A percentile compares a stretch with the other conserved stretches of the same genome.
Conservation (phyloP, 2,888 invertebrate species). For the Orthosia cruda region DNA sequence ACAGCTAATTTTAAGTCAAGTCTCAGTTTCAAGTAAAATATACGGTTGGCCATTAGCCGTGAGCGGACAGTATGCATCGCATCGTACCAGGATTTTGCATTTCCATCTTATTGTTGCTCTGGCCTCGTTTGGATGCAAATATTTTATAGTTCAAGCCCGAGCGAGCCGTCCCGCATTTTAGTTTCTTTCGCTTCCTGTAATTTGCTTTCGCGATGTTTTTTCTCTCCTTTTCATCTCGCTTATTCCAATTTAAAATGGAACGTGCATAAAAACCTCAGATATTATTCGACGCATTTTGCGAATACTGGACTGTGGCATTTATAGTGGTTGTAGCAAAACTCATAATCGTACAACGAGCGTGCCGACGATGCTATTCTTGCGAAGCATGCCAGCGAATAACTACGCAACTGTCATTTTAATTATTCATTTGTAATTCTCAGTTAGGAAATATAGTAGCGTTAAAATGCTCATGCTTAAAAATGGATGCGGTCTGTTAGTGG, state of each 20-base stretch:
- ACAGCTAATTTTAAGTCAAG: conserved; percentile 70
- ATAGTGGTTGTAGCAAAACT: conserved; percentile 58
- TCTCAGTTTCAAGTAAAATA: conserved; percentile 70
- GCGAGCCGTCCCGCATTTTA: conserved; percentile 83
- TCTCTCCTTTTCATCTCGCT: conserved; percentile 81
- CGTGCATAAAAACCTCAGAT: conserved; percentile 77
- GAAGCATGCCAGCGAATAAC: conserved; percentile 63
- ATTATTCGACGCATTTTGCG: conserved; percentile 68
- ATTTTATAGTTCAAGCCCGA: conserved; percentile 87
- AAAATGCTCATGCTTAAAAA: conserved; percentile 61
- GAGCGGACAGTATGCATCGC: conserved; percentile 81
- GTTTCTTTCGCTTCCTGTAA: conserved; percentile 86
- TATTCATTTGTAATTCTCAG: conserved; percentile 68
- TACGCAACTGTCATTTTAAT: conserved; percentile 69
- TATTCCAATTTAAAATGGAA: conserved; percentile 85
- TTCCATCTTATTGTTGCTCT: conserved; percentile 87
- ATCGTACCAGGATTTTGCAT: conserved; percentile 81
- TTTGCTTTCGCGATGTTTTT: conserved; percentile 82
- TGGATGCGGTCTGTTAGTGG: conserved; percentile 45
- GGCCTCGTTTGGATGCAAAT: conserved; percentile 89
- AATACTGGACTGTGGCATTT: conserved; percentile 58
- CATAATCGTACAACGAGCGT: conserved; percentile 53
- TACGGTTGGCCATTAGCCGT: conserved; percentile 74
- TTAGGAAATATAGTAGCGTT: conserved; percentile 61
- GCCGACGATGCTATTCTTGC: conserved; percentile 57